Evolutionary conservation across 2,888 invertebrate genomes (phyloP).

Genomic region (Eutolmus rufibarbis): DNA sequence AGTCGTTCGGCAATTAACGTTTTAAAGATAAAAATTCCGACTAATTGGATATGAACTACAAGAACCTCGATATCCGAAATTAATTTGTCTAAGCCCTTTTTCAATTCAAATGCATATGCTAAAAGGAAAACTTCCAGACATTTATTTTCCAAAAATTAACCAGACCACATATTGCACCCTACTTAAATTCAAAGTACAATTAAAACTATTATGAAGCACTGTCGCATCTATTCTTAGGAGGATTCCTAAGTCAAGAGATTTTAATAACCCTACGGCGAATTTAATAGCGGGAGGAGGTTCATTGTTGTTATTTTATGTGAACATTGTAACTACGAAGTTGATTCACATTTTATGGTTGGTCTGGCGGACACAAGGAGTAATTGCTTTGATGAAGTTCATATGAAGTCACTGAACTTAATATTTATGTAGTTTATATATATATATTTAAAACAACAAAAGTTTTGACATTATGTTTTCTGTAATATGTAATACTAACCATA

Average conservation of each 20-base stretch:
- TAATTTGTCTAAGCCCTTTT: too few relatives aligned
- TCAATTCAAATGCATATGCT: too few relatives aligned
- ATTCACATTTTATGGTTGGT: neutral
- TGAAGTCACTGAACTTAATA: neutral
- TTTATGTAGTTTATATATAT: neutral
- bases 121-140: neutral
- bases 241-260: neutral
- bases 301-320: neutral
- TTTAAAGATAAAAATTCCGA: too few relatives aligned
- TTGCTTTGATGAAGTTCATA: neutral
- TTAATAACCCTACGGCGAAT: neutral
- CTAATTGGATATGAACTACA: too few relatives aligned
- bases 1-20: too few relatives aligned
- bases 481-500: too few relatives aligned
- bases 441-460: neutral
- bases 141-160: neutral
- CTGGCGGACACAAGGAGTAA: neutral
- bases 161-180: too few relatives aligned
- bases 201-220: neutral
- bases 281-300: neutral
- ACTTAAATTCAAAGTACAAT: neutral
- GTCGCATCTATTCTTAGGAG: neutral
- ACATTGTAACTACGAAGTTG: neutral
- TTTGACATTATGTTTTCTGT: neutral
- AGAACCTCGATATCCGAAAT: too few relatives aligned